A percentile compares a stretch with the other conserved stretches of the same genome.
These are phyloP conservation scores for Microchirus variegatus DNA, from an alignment of 2,797 vertebrate genomes.

Conservation along the genomic window DNA sequence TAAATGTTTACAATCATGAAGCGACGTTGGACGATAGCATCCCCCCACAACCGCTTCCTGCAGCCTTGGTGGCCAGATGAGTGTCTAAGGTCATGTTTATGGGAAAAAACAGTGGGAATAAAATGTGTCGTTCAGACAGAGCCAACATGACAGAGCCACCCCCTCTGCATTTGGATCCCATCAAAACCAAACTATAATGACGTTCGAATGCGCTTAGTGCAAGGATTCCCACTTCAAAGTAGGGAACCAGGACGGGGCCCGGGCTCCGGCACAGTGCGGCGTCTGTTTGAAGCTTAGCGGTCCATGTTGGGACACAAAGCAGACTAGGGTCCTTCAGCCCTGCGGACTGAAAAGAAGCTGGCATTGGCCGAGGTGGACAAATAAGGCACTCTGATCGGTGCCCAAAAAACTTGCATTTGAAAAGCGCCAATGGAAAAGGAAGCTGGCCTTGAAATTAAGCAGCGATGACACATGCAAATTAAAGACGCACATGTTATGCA, in stretches of 20 bases:
- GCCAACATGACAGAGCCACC: conserved; percentile 35
- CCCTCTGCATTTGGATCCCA: conserved; percentile 59
- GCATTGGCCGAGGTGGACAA: conserved; percentile 56
- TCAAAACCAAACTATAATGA: conserved; percentile 63
- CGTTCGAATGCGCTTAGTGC: conserved; percentile 62
- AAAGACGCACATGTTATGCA: conserved; percentile 18
- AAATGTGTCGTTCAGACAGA: conserved; percentile 39
- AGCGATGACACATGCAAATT: conserved; percentile 55
- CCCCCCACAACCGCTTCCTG: conserved; percentile 4
- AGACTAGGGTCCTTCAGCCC: conserved; percentile 61
- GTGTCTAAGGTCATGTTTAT: conserved; percentile 42
- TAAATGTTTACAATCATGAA: conserved; percentile 20
- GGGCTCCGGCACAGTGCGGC: conserved; percentile 57
- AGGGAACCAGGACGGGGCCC: conserved; percentile 24
- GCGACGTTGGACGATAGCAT: conserved; percentile 12
- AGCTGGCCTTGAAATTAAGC: conserved; percentile 59
- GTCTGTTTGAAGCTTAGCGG: conserved; percentile 69
- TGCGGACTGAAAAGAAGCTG: conserved; percentile 60
- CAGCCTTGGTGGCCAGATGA: conserved; percentile 42
- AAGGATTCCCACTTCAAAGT: conserved; percentile 77
- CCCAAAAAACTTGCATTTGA: conserved; percentile 65
- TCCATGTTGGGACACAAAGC: conserved; percentile 68
- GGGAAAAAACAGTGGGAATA: conserved; percentile 28
- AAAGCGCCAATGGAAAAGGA: conserved; percentile 61
- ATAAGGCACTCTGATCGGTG: conserved; percentile 55